phyloP scores from a whole-genome alignment of 2,113 vertebrate genomes.

The Saimiri boliviensis region DNA sequence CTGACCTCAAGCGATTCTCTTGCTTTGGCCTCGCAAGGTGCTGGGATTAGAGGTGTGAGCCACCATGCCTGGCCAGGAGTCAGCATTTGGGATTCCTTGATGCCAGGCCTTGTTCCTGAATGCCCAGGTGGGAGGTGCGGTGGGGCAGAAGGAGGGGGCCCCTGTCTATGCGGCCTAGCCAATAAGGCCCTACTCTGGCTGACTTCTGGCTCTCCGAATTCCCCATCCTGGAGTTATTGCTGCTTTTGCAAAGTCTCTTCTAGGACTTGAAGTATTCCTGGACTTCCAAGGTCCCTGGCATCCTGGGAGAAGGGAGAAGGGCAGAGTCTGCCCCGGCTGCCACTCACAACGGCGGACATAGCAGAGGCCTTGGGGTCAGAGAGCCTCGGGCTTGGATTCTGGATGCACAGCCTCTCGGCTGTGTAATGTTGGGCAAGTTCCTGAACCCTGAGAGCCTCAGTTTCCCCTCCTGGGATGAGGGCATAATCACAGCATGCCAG shows the following conservation, averaged over 20 bases:
- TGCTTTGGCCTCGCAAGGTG: no score
- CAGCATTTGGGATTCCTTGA: no score
- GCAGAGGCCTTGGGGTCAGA: neutral
- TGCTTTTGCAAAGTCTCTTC: neutral
- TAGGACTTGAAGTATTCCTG: neutral
- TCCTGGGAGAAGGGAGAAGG: neutral
- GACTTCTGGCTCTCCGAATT: neutral
- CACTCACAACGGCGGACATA: neutral
- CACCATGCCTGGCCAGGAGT: neutral
- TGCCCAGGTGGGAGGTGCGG: neutral
- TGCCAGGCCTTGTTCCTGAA: neutral
- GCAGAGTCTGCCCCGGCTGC: neutral
- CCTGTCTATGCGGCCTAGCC: accelerated
- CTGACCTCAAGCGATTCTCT: no score
- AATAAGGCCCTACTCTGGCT: neutral
- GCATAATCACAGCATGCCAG: accelerated
- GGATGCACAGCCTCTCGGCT: accelerated
- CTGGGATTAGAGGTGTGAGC: no score
- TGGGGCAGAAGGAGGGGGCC: neutral
- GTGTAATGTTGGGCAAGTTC: neutral
- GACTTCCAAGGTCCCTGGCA: neutral
- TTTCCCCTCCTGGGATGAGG: neutral
- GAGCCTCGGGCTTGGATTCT: neutral
- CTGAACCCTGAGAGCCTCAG: neutral
- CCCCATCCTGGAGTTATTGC: neutral